A percentile compares a stretch with the other conserved stretches of the same genome.
These are phyloP conservation scores for Umimayanthus chanpuru DNA, from an alignment of 92 coral and sea anemone species.

Conservation along the genomic window DNA sequence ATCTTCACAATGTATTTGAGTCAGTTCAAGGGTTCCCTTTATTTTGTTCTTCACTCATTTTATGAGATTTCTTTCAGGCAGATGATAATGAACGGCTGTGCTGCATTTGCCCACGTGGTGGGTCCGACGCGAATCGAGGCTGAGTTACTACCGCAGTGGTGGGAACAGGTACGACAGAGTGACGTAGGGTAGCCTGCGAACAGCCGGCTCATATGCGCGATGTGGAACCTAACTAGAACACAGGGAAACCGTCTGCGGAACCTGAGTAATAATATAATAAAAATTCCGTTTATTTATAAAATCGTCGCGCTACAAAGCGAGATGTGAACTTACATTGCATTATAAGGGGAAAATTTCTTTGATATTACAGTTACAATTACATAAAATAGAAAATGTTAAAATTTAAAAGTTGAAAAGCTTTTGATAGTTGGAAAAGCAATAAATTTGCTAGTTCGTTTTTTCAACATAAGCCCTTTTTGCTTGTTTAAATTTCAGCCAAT, in stretches of 20 bases:
- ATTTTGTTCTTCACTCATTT: neutral
- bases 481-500: too few species aligned
- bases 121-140: conserved; percentile 94
- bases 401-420: too few species aligned
- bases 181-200: neutral
- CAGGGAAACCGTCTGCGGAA: neutral
- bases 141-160: conserved; percentile 93
- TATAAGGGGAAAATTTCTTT: too few species aligned
- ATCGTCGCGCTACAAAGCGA: too few species aligned
- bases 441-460: too few species aligned
- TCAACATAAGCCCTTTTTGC: too few species aligned
- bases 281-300: too few species aligned
- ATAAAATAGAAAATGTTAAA: too few species aligned
- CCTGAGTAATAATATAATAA: too few species aligned
- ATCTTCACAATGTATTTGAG: neutral
- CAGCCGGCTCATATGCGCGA: neutral
- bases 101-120: conserved; percentile 95
- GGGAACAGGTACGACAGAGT: conserved; percentile 88
- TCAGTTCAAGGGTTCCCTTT: neutral
- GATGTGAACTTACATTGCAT: too few species aligned
- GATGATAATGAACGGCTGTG: conserved; percentile 98
- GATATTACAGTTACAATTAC: too few species aligned
- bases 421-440: too few species aligned
- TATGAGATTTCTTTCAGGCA: conserved; percentile 56
- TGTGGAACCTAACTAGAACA: neutral